Percentiles rank a stretch among this genome's conserved stretches.
These are phyloP conservation scores for Phaenicophaeus curvirostris DNA, from an alignment of 2,797 vertebrate genomes.

Conservation along the genomic window DNA sequence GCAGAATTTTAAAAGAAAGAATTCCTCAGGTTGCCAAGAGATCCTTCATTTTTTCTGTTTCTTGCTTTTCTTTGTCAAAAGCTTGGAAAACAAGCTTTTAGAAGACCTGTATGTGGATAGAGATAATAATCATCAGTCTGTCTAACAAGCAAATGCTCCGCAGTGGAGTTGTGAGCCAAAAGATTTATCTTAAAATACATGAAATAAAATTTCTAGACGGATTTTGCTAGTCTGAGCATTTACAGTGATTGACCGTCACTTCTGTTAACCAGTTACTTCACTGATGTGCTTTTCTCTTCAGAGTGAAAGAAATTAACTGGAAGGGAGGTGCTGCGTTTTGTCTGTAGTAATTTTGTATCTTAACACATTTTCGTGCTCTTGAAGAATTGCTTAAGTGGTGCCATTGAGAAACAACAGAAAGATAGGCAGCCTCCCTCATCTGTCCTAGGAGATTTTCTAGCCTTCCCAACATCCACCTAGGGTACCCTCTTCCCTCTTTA, in stretches of 20 bases:
- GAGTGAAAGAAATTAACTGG: background rate
- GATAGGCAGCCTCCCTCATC: background rate
- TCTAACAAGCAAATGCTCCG: background rate
- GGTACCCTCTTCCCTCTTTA: background rate
- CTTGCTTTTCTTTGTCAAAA: background rate
- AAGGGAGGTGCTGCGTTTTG: background rate
- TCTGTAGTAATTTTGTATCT: background rate
- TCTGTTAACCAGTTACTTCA: background rate
- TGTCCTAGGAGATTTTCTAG: background rate
- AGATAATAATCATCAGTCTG: background rate
- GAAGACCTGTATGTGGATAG: background rate
- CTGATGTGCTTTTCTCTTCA: background rate
- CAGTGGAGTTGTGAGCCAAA: background rate
- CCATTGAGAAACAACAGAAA: background rate
- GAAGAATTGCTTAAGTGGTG: background rate
- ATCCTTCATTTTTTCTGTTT: background rate
- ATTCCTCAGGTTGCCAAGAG: background rate
- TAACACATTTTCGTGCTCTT: background rate
- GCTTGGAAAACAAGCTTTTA: background rate
- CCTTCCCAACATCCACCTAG: background rate
- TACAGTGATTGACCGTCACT: background rate
- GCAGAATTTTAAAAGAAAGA: background rate
- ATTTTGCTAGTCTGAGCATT: background rate
- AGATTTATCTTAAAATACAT: background rate
- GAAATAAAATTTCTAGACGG: background rate